Base-by-base conservation (phyloP, 2,888 invertebrate genomes). In the Drosophila subsilvestris region DNA sequence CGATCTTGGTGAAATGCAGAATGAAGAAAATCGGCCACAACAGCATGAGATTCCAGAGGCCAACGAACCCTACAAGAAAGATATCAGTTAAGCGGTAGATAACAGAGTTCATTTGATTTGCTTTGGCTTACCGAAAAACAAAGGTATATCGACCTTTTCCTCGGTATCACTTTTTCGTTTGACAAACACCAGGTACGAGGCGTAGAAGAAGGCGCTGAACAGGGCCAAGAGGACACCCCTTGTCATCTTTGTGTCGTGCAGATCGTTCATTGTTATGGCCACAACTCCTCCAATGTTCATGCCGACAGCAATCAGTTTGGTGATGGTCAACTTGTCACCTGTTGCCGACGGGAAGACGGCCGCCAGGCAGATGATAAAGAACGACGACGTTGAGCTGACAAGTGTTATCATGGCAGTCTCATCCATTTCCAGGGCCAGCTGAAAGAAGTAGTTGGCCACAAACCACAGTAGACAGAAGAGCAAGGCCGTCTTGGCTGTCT, bases 391-490 rank as follows among this genome's bases (percentile, higher is more conserved):
- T 29, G 98, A 86, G 73, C 97, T 97, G 87, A 98, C 93, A 58
- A 98, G 95, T 79, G 97, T 97, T 47, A 98, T 97, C 66, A 98
- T 94, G 61, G 97, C 96, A 14, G 97, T 95, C 89, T 97, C 95
- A 4, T 97, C 96, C 93, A 96, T 94, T 58, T 95, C 94, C 74
- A 98, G 93, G 55, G 98, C 97, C 89, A 97, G 93, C 92, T 98
- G 98, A 93, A 97, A 98, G 63, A 97, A 95, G 91, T 98, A 98
- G 93, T 98, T 98, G 63, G 98, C 98, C 88, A 96, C 92, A 93
- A 99, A 98, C 98, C 98, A 99, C 97, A 98, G 93, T 76, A 98
- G 91, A 92, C 96, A 97, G 93, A 98, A 98, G 66, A 96, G 93
- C 55, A 97, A 93, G 6, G 98, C 97, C 29, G 98, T 94, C 88